A percentile compares a stretch with the other conserved stretches of the same genome.
Conservation (phyloP, 2,113 vertebrate species). For the Sylvicapra grimmia region DNA sequence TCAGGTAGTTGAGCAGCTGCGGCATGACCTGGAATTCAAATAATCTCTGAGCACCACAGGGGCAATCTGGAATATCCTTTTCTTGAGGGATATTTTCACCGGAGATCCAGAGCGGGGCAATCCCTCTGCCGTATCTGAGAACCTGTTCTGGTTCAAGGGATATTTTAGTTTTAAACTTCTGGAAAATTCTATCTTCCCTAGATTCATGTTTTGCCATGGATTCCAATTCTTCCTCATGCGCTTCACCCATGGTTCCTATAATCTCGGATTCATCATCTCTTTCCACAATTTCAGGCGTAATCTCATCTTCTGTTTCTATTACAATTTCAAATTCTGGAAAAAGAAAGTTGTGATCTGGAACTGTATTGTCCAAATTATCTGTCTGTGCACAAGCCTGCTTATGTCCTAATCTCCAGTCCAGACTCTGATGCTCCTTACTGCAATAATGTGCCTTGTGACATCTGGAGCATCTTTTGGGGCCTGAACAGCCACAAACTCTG, state of each 20-base stretch:
- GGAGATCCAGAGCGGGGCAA: no score
- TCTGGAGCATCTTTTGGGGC: conserved; percentile 86
- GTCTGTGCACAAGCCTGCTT: conserved; percentile 74
- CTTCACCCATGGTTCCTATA: conserved; percentile 55
- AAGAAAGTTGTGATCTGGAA: conserved; percentile 82
- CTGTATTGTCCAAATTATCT: not conserved
- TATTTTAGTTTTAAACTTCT: no score
- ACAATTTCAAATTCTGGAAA: conserved; percentile 95
- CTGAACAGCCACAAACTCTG: conserved; percentile 88
- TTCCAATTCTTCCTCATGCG: no score
- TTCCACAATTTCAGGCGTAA: conserved; percentile 43
- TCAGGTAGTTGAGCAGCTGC: conserved; percentile 91
- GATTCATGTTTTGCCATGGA: no score
- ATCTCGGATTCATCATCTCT: conserved; percentile 42
- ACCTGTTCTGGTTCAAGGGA: no score
- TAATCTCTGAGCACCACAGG: no score
- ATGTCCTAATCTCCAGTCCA: conserved; percentile 89
- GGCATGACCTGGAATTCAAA: no score
- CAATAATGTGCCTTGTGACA: conserved; percentile 90
- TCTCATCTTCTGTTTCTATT: conserved; percentile 87
- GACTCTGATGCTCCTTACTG: conserved; percentile 88
- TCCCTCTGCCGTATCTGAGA: no score
- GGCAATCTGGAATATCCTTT: no score
- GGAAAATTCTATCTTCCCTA: no score
- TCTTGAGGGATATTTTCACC: no score